Evolutionary conservation across 2,797 vertebrate genomes (phyloP).

Genomic region (Enteromius mattozi): DNA sequence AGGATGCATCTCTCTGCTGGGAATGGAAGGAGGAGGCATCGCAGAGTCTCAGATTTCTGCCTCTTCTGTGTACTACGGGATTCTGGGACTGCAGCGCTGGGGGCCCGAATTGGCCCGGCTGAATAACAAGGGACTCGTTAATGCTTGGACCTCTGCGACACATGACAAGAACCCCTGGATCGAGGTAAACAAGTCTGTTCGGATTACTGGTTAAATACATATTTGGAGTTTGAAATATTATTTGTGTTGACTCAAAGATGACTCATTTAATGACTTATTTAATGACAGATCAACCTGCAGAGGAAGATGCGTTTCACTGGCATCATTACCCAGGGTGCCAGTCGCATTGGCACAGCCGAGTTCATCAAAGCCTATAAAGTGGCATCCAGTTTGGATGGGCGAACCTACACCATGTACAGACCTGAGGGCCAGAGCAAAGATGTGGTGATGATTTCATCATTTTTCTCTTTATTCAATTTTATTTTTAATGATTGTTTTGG

Average conservation of each 20-base stretch:
- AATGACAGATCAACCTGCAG: constrained; percentile 85
- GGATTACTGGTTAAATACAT: neutral
- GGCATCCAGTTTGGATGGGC: constrained; percentile 86
- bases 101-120: constrained; percentile 89
- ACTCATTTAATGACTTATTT: neutral
- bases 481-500: neutral
- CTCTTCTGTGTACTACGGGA: constrained; percentile 86
- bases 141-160: constrained; percentile 93
- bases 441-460: constrained; percentile 68
- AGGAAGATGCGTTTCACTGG: constrained; percentile 89
- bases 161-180: constrained; percentile 94
- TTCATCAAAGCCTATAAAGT: constrained; percentile 90
- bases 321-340: constrained; percentile 90
- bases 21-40: constrained; percentile 91
- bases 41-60: constrained; percentile 86
- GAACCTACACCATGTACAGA: constrained; percentile 77
- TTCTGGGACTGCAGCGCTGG: constrained; percentile 95
- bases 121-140: constrained; percentile 89
- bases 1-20: constrained; percentile 87
- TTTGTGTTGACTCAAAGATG: neutral
- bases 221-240: neutral
- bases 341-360: constrained; percentile 84
- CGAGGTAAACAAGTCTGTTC: constrained; percentile 76
- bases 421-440: constrained; percentile 70
- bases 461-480: neutral